Conservation (phyloP, 2,888 invertebrate species). For the Diploptera punctata region DNA sequence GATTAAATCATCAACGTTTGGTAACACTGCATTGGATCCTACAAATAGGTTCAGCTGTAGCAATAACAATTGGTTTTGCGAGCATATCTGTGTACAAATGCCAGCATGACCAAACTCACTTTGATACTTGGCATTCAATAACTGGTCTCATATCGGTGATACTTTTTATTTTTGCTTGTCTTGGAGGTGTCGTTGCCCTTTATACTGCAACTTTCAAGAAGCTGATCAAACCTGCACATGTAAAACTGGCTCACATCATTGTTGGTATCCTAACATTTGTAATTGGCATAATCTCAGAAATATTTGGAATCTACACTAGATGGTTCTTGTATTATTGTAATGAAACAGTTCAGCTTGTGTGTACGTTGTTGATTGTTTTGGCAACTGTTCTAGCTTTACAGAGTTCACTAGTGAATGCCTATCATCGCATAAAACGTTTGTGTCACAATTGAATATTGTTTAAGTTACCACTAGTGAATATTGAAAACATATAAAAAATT, state of each 20-base stretch:
- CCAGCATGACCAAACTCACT: conserved; percentile 19
- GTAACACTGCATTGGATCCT: conserved; percentile 33
- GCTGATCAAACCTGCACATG: conserved; percentile 28
- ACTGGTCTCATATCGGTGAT: conserved; percentile 32
- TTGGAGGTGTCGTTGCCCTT: conserved; percentile 34
- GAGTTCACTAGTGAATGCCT: conserved; percentile 30
- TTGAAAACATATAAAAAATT: too few species aligned
- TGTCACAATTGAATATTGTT: too few species aligned
- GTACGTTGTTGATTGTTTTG: conserved; percentile 23
- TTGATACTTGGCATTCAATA: conserved; percentile 28
- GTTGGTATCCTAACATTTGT: conserved; percentile 35
- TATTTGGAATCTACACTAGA: conserved; percentile 28
- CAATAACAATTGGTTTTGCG: conserved; percentile 33
- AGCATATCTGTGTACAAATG: conserved; percentile 36
- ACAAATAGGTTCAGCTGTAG: conserved; percentile 31
- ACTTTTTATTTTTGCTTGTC: conserved; percentile 26
- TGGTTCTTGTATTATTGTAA: not conserved
- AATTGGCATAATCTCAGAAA: conserved; percentile 15
- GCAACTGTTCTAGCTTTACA: conserved; percentile 30
- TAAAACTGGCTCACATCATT: conserved; percentile 34
- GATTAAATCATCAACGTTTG: conserved; percentile 5
- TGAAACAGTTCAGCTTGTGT: conserved; percentile 29
- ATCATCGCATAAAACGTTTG: conserved; percentile 21
- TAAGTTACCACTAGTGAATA: too few species aligned
- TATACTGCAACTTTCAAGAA: conserved; percentile 23